Percentiles rank a stretch among this genome's conserved stretches.
phyloP scores from a whole-genome alignment of 2,797 vertebrate genomes.

The Miopithecus talapoin region DNA sequence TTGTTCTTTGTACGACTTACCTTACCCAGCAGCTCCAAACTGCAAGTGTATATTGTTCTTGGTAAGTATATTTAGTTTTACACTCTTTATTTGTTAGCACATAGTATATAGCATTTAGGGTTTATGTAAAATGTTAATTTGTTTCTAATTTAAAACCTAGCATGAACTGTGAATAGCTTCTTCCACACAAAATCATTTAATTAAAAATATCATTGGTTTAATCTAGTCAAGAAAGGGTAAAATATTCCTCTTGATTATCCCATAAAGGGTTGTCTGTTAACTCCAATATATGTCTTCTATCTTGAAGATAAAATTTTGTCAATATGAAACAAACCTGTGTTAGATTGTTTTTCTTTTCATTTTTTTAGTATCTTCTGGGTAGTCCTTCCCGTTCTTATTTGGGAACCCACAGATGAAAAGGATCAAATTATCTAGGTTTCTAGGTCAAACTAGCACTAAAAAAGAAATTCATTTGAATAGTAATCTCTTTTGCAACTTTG shows the following conservation, averaged over 20 bases:
- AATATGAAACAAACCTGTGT: neutral
- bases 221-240: neutral
- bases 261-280: neutral
- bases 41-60: slow-evolving; percentile 94
- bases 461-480: slow-evolving; percentile 31
- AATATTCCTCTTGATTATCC: neutral
- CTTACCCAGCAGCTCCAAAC: slow-evolving; percentile 98
- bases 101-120: slow-evolving; percentile 13
- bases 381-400: neutral
- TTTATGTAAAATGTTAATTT: slow-evolving; percentile 26
- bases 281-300: neutral
- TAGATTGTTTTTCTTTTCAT: slow-evolving; percentile 29
- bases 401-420: slow-evolving; percentile 21
- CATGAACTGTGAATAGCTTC: slow-evolving; percentile 33
- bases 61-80: slow-evolving; percentile 88
- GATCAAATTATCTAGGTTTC: slow-evolving; percentile 10
- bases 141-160: slow-evolving; percentile 40
- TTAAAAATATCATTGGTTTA: slow-evolving; percentile 19
- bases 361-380: slow-evolving; percentile 15
- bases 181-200: slow-evolving; percentile 46
- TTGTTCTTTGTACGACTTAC: slow-evolving; percentile 97
- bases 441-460: slow-evolving; percentile 1
- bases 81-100: slow-evolving; percentile 46
- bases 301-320: slow-evolving; percentile 22
- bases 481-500: slow-evolving; percentile 26